These are phyloP conservation scores for Porites evermanni DNA, from an alignment of 92 coral and sea anemone genomes.

Conservation along the genomic window DNA sequence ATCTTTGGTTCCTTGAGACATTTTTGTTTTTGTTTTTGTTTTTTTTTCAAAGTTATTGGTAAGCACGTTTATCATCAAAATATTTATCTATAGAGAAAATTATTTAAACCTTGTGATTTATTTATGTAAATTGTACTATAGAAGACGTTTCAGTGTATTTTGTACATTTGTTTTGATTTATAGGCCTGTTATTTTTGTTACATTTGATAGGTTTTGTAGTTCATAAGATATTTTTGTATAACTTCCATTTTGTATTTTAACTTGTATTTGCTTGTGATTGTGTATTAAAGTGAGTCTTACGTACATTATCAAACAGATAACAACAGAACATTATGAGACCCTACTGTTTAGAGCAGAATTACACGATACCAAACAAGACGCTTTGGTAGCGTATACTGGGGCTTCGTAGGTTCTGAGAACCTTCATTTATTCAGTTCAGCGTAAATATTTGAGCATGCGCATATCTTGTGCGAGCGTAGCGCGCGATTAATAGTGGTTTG, in stretches of 20 bases:
- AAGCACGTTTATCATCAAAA: background rate
- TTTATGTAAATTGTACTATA: constrained; percentile 20
- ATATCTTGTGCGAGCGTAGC: too few species aligned
- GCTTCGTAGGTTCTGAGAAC: too few species aligned
- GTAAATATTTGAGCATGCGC: too few species aligned
- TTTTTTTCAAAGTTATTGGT: background rate
- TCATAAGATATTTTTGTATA: constrained; percentile 40
- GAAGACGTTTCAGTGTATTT: background rate
- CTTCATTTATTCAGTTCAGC: too few species aligned
- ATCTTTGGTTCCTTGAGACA: too few species aligned
- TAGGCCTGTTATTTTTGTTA: constrained; percentile 38
- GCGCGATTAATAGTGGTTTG: too few species aligned
- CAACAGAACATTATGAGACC: too few species aligned
- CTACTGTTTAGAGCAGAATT: too few species aligned
- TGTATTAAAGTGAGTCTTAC: background rate
- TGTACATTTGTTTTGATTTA: background rate
- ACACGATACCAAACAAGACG: too few species aligned
- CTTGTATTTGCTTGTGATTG: background rate
- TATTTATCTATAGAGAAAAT: constrained; percentile 24
- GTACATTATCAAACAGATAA: too few species aligned
- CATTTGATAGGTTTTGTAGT: constrained; percentile 32
- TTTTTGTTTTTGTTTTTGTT: too few species aligned
- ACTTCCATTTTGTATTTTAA: background rate
- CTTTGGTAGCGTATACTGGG: too few species aligned
- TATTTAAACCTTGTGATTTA: constrained; percentile 31